Conservation (phyloP, 2,888 invertebrate genomes). For the Chrysolina oricalcia region DNA sequence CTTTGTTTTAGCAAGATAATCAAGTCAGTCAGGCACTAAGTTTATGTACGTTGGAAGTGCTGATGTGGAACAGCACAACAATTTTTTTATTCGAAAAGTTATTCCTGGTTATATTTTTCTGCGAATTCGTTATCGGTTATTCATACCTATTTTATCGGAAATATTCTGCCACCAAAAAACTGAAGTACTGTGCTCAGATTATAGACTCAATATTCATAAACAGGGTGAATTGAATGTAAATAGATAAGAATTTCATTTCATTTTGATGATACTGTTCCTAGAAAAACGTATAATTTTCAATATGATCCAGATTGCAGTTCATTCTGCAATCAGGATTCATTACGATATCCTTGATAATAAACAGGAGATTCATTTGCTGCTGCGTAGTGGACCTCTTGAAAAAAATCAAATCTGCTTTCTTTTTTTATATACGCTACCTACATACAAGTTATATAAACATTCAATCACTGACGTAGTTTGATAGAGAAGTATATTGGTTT, state of each 20-base stretch:
- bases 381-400: slow-evolving; percentile 13
- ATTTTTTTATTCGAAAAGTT: no score
- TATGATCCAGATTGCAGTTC: slow-evolving; percentile 18
- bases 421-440: neutral
- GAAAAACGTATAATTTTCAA: neutral
- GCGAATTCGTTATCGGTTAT: no score
- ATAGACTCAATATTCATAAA: neutral
- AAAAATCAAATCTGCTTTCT: neutral
- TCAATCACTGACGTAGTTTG: slow-evolving; percentile 1
- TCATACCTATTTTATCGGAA: neutral
- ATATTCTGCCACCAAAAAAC: neutral
- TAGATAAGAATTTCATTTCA: neutral
- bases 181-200: neutral
- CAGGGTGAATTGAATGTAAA: neutral
- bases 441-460: neutral
- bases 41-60: no score
- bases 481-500: slow-evolving; percentile 8
- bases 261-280: neutral
- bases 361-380: neutral
- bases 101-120: no score
- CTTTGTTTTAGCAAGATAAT: no score
- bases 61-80: no score
- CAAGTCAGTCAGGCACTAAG: no score
- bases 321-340: slow-evolving; percentile 8
- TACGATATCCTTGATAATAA: neutral